Percentiles rank a stretch among this genome's conserved stretches.
These are phyloP conservation scores for Poliocrania exsul DNA, from an alignment of 2,797 vertebrate species.

Conservation along the genomic window DNA sequence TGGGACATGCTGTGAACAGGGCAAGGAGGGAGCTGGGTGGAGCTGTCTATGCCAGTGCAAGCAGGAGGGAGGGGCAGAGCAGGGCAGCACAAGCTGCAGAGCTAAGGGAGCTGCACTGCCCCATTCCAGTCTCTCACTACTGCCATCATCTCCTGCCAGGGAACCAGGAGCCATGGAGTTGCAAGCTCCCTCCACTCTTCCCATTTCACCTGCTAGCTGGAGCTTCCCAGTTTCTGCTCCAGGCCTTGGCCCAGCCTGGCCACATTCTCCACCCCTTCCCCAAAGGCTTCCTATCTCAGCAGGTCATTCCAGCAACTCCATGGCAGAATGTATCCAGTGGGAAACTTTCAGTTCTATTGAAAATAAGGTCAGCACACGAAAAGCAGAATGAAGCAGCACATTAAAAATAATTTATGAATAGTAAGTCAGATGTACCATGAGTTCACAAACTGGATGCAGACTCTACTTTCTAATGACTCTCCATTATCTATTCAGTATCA, in stretches of 20 bases:
- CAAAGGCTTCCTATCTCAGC: neutral
- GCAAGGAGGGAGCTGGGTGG: neutral
- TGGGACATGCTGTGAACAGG: neutral
- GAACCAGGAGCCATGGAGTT: neutral
- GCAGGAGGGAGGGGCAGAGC: neutral
- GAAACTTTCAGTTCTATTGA: neutral
- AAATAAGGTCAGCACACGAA: neutral
- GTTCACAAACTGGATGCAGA: neutral
- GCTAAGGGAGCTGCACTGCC: neutral
- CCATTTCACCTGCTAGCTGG: neutral
- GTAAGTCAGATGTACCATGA: neutral
- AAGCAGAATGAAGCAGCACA: neutral
- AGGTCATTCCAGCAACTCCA: neutral
- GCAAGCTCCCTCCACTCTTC: neutral
- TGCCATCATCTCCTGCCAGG: neutral
- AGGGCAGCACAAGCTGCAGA: neutral
- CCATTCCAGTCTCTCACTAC: neutral
- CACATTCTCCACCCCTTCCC: neutral
- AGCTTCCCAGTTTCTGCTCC: neutral
- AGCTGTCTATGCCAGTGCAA: neutral
- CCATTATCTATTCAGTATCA: neutral
- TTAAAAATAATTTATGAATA: neutral
- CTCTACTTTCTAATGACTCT: neutral
- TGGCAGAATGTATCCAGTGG: fast-evolving
- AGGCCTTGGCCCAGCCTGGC: neutral